Conservation (phyloP, 2,888 invertebrate genomes). For the Rhagophthalmus giganteus region DNA sequence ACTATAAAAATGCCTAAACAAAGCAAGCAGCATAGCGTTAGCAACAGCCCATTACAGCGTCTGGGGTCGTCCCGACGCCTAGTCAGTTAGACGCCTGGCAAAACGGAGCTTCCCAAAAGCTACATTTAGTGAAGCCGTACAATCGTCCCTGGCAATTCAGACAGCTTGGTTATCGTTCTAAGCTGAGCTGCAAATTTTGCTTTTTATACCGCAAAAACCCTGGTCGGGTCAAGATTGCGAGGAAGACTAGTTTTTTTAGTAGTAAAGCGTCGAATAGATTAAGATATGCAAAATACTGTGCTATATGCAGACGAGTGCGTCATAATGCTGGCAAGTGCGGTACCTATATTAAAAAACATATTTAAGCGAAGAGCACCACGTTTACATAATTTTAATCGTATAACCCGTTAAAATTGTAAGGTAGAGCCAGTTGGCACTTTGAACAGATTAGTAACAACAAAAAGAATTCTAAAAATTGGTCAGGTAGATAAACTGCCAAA, state of each 20-base stretch:
- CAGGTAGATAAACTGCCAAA: too few relatives aligned
- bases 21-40: constrained; percentile 25
- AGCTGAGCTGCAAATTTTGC: constrained; percentile 31
- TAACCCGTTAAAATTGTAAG: constrained; percentile 11
- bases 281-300: constrained; percentile 20
- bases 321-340: constrained; percentile 13
- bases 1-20: constrained; percentile 22
- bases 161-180: constrained; percentile 29
- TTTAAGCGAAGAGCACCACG: constrained; percentile 1
- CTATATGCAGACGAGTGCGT: constrained; percentile 11
- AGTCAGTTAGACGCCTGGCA: constrained; percentile 36
- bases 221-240: constrained; percentile 16
- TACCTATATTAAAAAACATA: constrained; percentile 16
- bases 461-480: too few relatives aligned
- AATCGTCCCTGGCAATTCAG: constrained; percentile 35
- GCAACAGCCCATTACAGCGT: constrained; percentile 35
- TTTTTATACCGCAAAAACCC: constrained; percentile 24
- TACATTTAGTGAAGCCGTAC: constrained; percentile 36
- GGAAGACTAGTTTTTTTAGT: constrained; percentile 10
- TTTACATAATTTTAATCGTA: constrained; percentile 14
- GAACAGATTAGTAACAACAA: too few relatives aligned
- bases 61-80: constrained; percentile 36
- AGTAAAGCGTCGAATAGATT: constrained; percentile 13
- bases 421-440: too few relatives aligned
- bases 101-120: constrained; percentile 34